Percentiles rank a stretch among this genome's conserved stretches.
These are phyloP conservation scores for Onychostoma macrolepis DNA, from an alignment of 2,113 vertebrate genomes.

Conservation along the genomic window DNA sequence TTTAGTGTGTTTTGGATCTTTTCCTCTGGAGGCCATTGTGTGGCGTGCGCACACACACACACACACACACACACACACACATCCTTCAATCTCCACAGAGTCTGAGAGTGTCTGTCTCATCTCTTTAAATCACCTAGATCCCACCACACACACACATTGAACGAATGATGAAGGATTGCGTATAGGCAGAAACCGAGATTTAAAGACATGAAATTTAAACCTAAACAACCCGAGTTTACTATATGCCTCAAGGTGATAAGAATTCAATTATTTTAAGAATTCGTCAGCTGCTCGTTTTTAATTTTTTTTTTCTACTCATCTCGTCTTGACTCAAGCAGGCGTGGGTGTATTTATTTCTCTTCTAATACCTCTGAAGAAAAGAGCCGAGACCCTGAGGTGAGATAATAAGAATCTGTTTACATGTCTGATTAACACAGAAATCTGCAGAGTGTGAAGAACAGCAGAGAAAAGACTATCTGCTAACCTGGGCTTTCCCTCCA, in stretches of 20 bases:
- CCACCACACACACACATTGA: neutral
- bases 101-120: constrained; percentile 34
- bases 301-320: neutral
- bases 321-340: constrained; percentile 12
- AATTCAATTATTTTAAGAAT: constrained; percentile 44
- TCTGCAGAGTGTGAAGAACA: constrained; percentile 1
- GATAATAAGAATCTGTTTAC: constrained; percentile 28
- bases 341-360: neutral
- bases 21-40: constrained; percentile 25
- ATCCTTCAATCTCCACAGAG: constrained; percentile 25
- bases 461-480: neutral
- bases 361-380: neutral
- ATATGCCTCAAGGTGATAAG: constrained; percentile 31
- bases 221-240: neutral
- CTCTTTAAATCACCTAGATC: constrained; percentile 25
- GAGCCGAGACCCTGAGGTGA: neutral
- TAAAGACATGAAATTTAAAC: neutral
- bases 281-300: constrained; percentile 39
- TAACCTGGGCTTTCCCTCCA: neutral
- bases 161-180: neutral
- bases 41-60: neutral
- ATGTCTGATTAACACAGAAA: constrained; percentile 28
- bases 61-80: constrained; percentile 24
- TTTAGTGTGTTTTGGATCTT: constrained; percentile 35
- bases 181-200: neutral